Evolutionary conservation across 1,140 invertebrate genomes (phyloP), one percentile per base, ranked within the genome.

Genomic region (Drosophila ohnishii): DNA sequence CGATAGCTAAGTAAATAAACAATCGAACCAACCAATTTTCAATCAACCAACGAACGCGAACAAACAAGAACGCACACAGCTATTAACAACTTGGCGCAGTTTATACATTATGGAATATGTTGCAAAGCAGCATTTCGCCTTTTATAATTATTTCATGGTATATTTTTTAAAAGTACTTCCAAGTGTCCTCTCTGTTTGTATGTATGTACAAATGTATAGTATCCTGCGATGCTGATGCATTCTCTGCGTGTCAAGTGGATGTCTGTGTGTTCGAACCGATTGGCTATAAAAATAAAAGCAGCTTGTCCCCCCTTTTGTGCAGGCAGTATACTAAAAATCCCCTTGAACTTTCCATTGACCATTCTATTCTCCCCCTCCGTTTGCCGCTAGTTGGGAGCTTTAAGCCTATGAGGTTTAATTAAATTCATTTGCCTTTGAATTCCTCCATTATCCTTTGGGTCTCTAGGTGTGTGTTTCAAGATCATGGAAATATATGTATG

Each of bases 341-440:
- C 45, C 62, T 47, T 57, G 45, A 58, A 66, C 70, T 45, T 35
- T 48, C 37, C 45, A 35, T 32, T 28, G 51, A 42, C 59, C 47
- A 67, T 67, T 45, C 37, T 28, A 73, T 62, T 16, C 39, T 40
- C 58, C 30, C n/a, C n/a, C 37, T 28, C 44, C 53, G 66, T 57
- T 51, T 59, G 64, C 51, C 47, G 74, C 59, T 39, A 35, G 55
- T 42, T 66, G 48, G 28, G 44, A 61, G 70, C 70, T 78, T 80
- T 73, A 80, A 88, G 80, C 85, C 76, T 88, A 89, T 89, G 85
- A 88, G 84, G 80, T 88, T 80, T 58, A 57, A 65, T 78, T 80
- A 78, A 80, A 78, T 84, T 75, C 73, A 74, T 72, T 58, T 63
- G 57, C 62, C 55, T 45, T 61, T 56, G 62, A 30, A 59, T 62